Evolutionary conservation across 92 coral and sea anemone species (phyloP).

Genomic region (Porites evermanni): DNA sequence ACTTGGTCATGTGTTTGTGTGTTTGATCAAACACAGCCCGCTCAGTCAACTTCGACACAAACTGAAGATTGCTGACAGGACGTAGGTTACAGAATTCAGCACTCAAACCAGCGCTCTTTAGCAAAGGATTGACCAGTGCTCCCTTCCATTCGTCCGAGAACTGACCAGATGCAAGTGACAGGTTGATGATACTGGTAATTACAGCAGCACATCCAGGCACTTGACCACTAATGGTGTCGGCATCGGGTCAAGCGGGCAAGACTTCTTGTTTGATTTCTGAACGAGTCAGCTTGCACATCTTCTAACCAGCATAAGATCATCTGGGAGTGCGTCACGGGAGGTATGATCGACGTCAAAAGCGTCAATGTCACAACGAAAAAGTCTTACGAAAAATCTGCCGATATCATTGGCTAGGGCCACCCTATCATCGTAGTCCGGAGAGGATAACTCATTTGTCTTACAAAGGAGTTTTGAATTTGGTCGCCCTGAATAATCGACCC

Average conservation of each 20-base stretch:
- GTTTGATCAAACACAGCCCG: slow-evolving; percentile 29
- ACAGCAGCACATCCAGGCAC: neutral
- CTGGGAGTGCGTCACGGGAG: neutral
- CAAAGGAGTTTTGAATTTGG: slow-evolving; percentile 23
- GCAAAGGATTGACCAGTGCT: neutral
- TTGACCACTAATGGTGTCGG: neutral
- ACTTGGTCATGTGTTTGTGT: slow-evolving; percentile 19
- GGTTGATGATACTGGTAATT: slow-evolving; percentile 7
- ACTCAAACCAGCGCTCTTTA: neutral
- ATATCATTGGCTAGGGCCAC: neutral
- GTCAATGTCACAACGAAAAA: slow-evolving; percentile 3
- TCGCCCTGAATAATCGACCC: slow-evolving; percentile 42
- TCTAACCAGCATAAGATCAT: neutral
- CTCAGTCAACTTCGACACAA: slow-evolving; percentile 41
- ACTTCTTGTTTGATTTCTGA: neutral
- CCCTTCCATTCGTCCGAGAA: neutral
- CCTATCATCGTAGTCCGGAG: slow-evolving; percentile 41
- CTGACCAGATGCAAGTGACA: neutral
- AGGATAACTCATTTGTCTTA: slow-evolving; percentile 10
- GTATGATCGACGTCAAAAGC: neutral
- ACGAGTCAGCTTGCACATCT: neutral
- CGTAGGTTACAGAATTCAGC: slow-evolving; percentile 4
- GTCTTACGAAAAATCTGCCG: slow-evolving; percentile 2
- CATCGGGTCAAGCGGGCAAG: slow-evolving; percentile 3
- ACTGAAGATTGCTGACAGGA: slow-evolving; percentile 37